Evolutionary conservation across 2,888 invertebrate genomes (phyloP).

Genomic region (Sphinx pinastri): DNA sequence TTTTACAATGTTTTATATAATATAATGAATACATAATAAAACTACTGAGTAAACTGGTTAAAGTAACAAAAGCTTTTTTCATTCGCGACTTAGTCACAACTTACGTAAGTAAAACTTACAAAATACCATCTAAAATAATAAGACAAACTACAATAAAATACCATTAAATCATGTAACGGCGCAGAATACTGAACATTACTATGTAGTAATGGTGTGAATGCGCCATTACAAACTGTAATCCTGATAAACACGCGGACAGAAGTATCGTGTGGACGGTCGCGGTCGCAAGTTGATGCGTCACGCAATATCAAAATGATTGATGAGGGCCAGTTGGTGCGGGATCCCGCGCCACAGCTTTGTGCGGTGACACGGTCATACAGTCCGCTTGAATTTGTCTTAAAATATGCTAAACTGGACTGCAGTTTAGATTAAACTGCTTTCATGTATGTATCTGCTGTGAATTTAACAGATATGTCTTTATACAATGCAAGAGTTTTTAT

Average conservation of each 20-base stretch:
- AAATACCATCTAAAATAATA: too few relatives aligned
- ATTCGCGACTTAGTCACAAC: too few relatives aligned
- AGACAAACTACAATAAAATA: not conserved
- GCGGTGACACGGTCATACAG: constrained; percentile 14
- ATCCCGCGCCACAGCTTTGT: constrained; percentile 25
- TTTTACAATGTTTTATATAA: too few relatives aligned
- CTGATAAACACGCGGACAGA: constrained; percentile 55
- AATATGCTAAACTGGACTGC: not conserved
- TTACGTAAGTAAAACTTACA: too few relatives aligned
- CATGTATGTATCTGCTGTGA: not conserved
- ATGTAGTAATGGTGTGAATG: not conserved
- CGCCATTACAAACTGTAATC: constrained; percentile 33
- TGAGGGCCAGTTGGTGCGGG: constrained; percentile 16
- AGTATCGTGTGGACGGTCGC: constrained; percentile 47
- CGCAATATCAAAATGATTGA: constrained; percentile 59
- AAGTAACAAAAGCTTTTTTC: too few relatives aligned
- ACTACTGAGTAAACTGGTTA: too few relatives aligned
- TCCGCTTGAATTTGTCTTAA: constrained; percentile 14
- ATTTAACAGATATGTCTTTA: too few relatives aligned
- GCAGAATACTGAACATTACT: not conserved
- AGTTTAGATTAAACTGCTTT: not conserved
- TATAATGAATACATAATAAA: too few relatives aligned
- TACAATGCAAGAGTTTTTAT: too few relatives aligned
- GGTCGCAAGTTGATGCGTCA: constrained; percentile 65
- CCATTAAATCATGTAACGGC: not conserved